Evolutionary conservation across 2,888 invertebrate genomes (phyloP).

Genomic region (Apotomis capreana): DNA sequence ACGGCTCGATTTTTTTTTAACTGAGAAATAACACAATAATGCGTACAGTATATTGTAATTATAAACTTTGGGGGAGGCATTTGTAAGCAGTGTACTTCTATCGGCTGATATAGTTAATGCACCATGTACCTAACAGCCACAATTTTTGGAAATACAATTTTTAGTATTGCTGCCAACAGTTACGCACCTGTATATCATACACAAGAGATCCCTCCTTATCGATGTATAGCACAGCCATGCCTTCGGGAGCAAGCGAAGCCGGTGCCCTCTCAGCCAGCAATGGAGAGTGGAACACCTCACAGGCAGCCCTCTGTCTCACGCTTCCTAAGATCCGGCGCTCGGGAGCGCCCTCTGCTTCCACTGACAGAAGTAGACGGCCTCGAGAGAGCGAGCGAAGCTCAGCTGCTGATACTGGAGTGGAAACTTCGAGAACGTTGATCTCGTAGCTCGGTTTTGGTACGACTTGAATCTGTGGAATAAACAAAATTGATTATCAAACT

Average conservation of each 20-base stretch:
- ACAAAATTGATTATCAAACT: slow-evolving; percentile 1
- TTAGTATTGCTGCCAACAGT: neutral
- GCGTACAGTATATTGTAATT: no score
- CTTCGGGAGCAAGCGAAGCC: slow-evolving; percentile 80
- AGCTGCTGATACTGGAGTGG: slow-evolving; percentile 89
- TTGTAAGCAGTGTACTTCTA: no score
- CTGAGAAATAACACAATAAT: no score
- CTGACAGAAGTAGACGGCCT: slow-evolving; percentile 88
- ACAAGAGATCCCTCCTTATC: slow-evolving; percentile 90
- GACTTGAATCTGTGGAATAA: slow-evolving; percentile 78
- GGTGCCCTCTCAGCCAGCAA: slow-evolving; percentile 81
- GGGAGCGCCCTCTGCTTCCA: slow-evolving; percentile 87
- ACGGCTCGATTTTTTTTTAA: no score
- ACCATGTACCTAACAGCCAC: no score
- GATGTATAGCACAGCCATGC: slow-evolving; percentile 90
- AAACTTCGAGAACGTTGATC: slow-evolving; percentile 90
- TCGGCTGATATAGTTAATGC: no score
- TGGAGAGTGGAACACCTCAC: slow-evolving; percentile 91
- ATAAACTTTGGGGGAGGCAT: no score
- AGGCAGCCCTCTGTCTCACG: slow-evolving; percentile 89
- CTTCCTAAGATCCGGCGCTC: slow-evolving; percentile 87
- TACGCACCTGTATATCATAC: slow-evolving; percentile 86
- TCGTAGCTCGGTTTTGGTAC: slow-evolving; percentile 90
- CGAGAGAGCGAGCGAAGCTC: slow-evolving; percentile 90
- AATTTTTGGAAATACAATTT: no score